Conservation (phyloP, 2,797 vertebrate species). For the Poecilia velifera region DNA sequence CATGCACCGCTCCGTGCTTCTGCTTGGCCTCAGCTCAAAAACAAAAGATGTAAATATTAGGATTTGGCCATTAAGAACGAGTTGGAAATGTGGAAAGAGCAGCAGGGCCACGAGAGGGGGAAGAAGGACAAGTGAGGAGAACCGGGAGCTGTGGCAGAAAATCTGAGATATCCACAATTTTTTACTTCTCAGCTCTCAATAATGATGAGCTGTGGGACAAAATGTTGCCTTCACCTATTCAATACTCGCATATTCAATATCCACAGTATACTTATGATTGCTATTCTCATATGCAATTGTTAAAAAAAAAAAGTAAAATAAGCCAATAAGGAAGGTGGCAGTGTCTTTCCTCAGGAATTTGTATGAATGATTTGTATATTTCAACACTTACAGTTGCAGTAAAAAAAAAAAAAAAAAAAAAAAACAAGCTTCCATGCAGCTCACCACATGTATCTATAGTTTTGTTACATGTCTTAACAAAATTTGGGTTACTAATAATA, state of each 20-base stretch:
- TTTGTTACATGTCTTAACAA: neutral
- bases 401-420: no score
- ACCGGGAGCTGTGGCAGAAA: conserved; percentile 26
- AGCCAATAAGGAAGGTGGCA: neutral
- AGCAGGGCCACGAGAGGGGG: conserved; percentile 57
- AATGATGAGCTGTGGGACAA: neutral
- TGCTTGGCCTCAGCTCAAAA: conserved; percentile 66
- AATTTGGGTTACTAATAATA: neutral
- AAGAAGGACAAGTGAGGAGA: conserved; percentile 47
- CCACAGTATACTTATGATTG: neutral
- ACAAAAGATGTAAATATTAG: conserved; percentile 80
- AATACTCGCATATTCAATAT: neutral
- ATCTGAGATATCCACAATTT: conserved; percentile 31
- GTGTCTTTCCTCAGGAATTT: no score
- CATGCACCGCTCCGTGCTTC: conserved; percentile 47
- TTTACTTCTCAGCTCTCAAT: neutral
- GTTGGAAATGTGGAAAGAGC: conserved; percentile 61
- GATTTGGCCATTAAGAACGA: conserved; percentile 73
- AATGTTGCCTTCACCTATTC: neutral
- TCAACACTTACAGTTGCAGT: no score
- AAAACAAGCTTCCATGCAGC: neutral
- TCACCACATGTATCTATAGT: neutral
- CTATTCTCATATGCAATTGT: neutral
- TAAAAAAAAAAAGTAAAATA: neutral
- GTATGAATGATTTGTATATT: no score